phyloP scores from a whole-genome alignment of 35 echinoderm and acorn worm genomes.

The Eucidaris tribuloides region DNA sequence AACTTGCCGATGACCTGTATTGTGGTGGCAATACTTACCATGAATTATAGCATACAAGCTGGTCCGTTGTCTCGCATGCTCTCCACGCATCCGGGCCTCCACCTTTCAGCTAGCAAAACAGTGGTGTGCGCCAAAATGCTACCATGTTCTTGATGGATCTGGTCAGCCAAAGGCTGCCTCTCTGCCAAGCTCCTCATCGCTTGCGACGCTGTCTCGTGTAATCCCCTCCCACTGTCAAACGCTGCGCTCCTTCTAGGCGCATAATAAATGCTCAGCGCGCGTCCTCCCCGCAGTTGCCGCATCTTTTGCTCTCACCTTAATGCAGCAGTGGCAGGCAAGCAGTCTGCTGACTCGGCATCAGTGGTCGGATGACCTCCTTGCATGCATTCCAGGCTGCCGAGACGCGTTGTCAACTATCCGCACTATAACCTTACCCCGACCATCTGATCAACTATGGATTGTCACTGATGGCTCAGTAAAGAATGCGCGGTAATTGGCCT shows the following conservation, averaged over 20 bases:
- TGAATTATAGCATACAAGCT: constrained; percentile 2
- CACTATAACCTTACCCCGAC: constrained; percentile 15
- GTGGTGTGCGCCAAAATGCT: constrained; percentile 27
- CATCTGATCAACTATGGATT: constrained; percentile 21
- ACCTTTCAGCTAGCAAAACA: constrained; percentile 41
- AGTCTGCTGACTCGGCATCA: background rate
- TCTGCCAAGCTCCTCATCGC: constrained; percentile 19
- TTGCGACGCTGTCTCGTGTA: constrained; percentile 28
- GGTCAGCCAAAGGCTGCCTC: constrained; percentile 49
- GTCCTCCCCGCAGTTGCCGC: constrained; percentile 5
- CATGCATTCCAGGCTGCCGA: background rate
- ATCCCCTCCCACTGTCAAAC: constrained; percentile 31
- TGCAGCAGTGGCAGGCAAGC: constrained; percentile 15
- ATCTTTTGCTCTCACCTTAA: constrained; percentile 23
- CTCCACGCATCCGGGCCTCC: background rate
- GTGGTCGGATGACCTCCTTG: background rate
- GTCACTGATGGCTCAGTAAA: constrained; percentile 32
- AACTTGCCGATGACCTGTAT: constrained; percentile 29
- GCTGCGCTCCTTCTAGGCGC: constrained; percentile 42
- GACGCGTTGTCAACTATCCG: background rate
- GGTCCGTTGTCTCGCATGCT: constrained; percentile 1
- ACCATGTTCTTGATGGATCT: constrained; percentile 40
- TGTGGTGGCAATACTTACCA: constrained; percentile 8
- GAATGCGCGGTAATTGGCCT: background rate
- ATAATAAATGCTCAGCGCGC: constrained; percentile 41